Evolutionary conservation across 37 sponge, comb jelly and placozoan genomes (phyloP).

Genomic region (Dysidea cf. avara): DNA sequence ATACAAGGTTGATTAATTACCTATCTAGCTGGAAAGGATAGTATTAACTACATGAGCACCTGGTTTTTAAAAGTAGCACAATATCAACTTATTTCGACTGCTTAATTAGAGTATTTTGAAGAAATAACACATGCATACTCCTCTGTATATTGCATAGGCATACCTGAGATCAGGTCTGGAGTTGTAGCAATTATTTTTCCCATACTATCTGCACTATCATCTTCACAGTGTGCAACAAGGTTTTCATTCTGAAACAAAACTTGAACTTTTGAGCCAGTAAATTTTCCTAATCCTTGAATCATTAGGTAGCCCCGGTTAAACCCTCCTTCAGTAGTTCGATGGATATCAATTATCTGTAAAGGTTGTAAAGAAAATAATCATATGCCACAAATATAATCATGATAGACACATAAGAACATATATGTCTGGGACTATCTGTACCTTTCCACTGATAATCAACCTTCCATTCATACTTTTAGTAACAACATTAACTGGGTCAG

Average conservation of each 20-base stretch:
- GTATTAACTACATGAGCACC: too few species aligned
- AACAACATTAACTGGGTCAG: slow-evolving; percentile 43
- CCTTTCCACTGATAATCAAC: slow-evolving; percentile 74
- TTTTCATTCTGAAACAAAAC: slow-evolving; percentile 79
- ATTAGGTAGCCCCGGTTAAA: slow-evolving; percentile 40
- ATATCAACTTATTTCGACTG: too few species aligned
- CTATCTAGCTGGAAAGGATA: too few species aligned
- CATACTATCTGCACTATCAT: not conserved
- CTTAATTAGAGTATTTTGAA: too few species aligned
- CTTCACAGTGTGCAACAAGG: slow-evolving; percentile 37
- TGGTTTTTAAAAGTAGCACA: too few species aligned
- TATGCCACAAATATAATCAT: not conserved
- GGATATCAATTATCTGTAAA: slow-evolving; percentile 58
- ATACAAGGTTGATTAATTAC: too few species aligned
- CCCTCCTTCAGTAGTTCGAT: slow-evolving; percentile 40
- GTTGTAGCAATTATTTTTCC: slow-evolving; percentile 39
- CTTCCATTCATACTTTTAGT: slow-evolving; percentile 43
- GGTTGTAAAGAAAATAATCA: not conserved
- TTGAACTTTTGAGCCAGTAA: slow-evolving; percentile 32
- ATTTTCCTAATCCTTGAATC: slow-evolving; percentile 69
- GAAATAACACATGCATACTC: too few species aligned
- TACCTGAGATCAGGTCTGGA: slow-evolving; percentile 73
- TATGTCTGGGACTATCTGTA: not conserved
- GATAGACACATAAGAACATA: not conserved
- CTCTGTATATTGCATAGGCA: too few species aligned